phyloP scores from a whole-genome alignment of 2,113 vertebrate genomes.

The Ceratotherium simum region DNA sequence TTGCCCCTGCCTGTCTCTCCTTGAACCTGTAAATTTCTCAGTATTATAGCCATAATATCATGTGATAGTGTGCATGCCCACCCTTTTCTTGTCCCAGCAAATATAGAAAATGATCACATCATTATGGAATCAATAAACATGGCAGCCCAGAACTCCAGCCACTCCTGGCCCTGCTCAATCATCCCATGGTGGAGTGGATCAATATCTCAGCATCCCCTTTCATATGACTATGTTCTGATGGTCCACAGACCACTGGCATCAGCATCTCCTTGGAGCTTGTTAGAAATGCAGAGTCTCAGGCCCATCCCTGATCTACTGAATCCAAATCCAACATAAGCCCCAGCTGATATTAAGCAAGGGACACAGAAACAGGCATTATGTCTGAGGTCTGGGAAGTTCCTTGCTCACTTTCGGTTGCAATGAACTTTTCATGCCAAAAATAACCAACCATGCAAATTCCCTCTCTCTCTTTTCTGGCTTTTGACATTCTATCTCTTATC shows the following conservation, averaged over 20 bases:
- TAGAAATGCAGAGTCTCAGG: neutral
- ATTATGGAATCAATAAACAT: neutral
- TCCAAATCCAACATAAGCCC: neutral
- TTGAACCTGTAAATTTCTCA: too few species aligned
- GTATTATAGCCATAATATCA: accelerated
- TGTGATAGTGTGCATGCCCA: accelerated
- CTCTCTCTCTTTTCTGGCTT: neutral
- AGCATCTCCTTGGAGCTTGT: neutral
- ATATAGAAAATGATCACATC: neutral
- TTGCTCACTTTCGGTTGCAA: neutral
- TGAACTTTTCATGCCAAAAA: neutral
- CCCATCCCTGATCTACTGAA: neutral
- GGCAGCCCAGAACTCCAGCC: accelerated
- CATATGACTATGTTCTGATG: accelerated
- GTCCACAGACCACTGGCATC: too few species aligned
- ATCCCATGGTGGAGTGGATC: too few species aligned
- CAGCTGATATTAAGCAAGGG: neutral
- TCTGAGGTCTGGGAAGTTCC: neutral
- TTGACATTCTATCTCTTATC: neutral
- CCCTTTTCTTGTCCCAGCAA: neutral
- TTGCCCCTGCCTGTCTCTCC: neutral
- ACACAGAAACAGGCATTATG: neutral
- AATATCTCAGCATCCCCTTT: too few species aligned
- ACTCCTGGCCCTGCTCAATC: too few species aligned
- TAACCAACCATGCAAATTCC: neutral